phyloP scores from a whole-genome alignment of 2,888 invertebrate species.

The Ichneumoninae sp. region DNA sequence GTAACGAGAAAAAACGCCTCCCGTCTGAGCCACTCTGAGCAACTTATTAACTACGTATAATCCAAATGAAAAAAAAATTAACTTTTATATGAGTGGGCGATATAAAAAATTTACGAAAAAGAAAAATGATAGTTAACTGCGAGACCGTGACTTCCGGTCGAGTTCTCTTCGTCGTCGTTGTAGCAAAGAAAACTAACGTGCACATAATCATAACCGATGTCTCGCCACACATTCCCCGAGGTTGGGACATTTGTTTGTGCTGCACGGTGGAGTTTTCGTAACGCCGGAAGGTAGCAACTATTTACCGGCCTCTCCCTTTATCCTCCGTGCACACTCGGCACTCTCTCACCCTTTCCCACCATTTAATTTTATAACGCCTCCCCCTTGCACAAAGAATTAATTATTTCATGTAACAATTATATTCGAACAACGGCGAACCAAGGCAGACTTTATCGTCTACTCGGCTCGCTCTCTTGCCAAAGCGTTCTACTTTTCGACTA shows the following conservation, averaged over 20 bases:
- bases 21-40: conserved; percentile 21
- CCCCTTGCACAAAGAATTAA: conserved; percentile 35
- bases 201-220: conserved; percentile 40
- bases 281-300: conserved; percentile 52
- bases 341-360: conserved; percentile 18
- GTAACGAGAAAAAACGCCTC: conserved; percentile 56
- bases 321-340: conserved; percentile 4
- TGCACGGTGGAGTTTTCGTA: conserved; percentile 36
- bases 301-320: conserved; percentile 35
- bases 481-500: conserved; percentile 11
- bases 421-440: conserved; percentile 6
- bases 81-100: not conserved
- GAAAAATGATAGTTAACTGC: conserved; percentile 5
- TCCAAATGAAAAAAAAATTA: not conserved
- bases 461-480: not conserved
- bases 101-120: not conserved
- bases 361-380: conserved; percentile 37
- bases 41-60: not conserved
- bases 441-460: not conserved
- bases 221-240: conserved; percentile 50
- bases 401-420: conserved; percentile 38
- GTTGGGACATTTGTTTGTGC: conserved; percentile 53
- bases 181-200: conserved; percentile 8
- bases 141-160: conserved; percentile 36
- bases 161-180: conserved; percentile 15